Base-by-base conservation (phyloP, 2,888 invertebrate species). In the Volucella inanis region DNA sequence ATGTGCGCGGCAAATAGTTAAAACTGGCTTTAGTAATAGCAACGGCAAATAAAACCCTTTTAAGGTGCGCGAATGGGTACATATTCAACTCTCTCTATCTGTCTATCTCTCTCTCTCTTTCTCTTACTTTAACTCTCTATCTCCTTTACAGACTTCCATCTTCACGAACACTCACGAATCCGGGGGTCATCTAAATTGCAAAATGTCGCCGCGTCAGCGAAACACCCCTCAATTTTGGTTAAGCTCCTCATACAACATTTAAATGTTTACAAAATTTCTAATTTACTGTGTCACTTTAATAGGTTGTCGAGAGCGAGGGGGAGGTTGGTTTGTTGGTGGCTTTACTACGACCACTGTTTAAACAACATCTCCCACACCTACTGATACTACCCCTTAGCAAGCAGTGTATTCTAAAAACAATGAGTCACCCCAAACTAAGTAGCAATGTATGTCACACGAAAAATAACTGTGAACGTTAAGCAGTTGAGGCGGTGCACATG, bases 181-280 rank as follows among this genome's bases (percentile, higher is more conserved):
- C 12, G 12, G 12, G 64, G 54, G 54, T 62, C 41, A 62, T 62
- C 67, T 81, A 85, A 85, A 85, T 77, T 85, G 80, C 76, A 85
- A 85, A 85, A 81, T 85, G 81, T 85, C 81, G 77, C 85, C 81
- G 77, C 85, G 85, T 85, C 85, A 85, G 85, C 85, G 67, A 57
- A 52, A 77, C 76, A 81, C 71, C 85, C 72, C 77, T 76, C 68
- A 85, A 85, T 85, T 85, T 85, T 68, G 85, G 85, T 85, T 81
- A 77, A 85, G 47, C 76, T 67, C 31, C 31, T 31, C 84, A 80
- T 80, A 84, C 85, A 76, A 81, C 76, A 81, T 81, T 85, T 77
- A 85, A 85, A 77, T 85, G 84, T 84, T 84, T 80, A 84, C 84
- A 84, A 84, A 84, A 85, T 85, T 85, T 85, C 85, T 85, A 85